Evolutionary conservation across 2,888 invertebrate genomes (phyloP).

Genomic region (Diplolepis rosae): DNA sequence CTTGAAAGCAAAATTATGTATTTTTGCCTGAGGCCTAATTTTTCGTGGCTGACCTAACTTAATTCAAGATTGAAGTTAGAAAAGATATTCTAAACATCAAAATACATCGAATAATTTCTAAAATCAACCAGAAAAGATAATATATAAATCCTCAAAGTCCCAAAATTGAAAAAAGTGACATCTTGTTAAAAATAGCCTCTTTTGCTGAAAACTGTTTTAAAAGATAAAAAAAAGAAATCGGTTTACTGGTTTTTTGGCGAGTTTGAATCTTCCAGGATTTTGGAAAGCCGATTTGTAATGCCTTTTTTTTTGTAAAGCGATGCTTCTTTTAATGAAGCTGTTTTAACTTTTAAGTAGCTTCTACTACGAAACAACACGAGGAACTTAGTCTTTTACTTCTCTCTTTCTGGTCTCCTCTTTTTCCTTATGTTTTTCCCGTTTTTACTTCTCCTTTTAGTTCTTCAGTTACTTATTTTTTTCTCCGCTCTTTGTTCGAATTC

Average conservation of each 20-base stretch:
- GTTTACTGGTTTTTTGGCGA: neutral
- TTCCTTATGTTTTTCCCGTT: slow-evolving; percentile 38
- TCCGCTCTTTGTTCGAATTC: slow-evolving; percentile 25
- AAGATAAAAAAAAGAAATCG: too few relatives aligned
- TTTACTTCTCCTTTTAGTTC: slow-evolving; percentile 22
- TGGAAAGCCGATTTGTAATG: neutral
- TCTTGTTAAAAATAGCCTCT: too few relatives aligned
- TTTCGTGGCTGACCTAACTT: too few relatives aligned
- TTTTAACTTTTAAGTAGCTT: slow-evolving; percentile 65
- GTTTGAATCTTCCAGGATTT: neutral
- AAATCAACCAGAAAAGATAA: too few relatives aligned
- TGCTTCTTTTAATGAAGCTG: slow-evolving; percentile 51
- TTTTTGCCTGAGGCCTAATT: too few relatives aligned
- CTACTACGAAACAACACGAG: slow-evolving; percentile 57
- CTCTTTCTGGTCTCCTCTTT: slow-evolving; percentile 17
- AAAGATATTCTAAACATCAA: too few relatives aligned
- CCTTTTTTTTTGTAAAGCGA: neutral
- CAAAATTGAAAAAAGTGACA: too few relatives aligned
- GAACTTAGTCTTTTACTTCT: slow-evolving; percentile 46
- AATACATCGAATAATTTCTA: too few relatives aligned
- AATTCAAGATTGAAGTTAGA: too few relatives aligned
- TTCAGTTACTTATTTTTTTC: slow-evolving; percentile 25
- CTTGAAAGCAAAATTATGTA: too few relatives aligned
- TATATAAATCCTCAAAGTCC: too few relatives aligned
- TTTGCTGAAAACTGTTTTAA: too few relatives aligned